phyloP scores from a whole-genome alignment of 2,888 invertebrate species.

The Carpatolechia fugitivella region DNA sequence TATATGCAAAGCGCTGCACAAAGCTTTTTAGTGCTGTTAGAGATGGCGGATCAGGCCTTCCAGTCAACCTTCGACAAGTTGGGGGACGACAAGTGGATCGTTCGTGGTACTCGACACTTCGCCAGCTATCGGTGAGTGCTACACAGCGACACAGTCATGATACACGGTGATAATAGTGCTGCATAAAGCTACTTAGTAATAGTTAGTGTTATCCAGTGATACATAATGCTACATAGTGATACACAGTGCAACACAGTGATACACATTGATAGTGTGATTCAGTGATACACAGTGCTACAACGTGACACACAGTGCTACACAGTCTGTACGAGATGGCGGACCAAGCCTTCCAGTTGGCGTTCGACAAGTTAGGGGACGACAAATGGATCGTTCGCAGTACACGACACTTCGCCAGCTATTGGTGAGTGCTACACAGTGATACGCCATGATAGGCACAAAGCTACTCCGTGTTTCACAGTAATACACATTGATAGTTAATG shows the following conservation, averaged over 20 bases:
- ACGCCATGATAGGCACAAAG: constrained; percentile 47
- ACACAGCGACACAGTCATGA: constrained; percentile 19
- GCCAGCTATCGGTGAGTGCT: constrained; percentile 54
- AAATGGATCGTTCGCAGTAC: constrained; percentile 61
- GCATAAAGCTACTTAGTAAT: too few species aligned
- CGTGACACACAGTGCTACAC: constrained; percentile 57
- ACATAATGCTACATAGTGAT: constrained; percentile 40
- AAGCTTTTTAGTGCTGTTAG: constrained; percentile 57
- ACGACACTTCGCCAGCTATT: constrained; percentile 63
- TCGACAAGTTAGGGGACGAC: constrained; percentile 47
- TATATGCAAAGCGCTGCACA: constrained; percentile 59
- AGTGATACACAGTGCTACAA: too few species aligned
- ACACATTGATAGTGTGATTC: too few species aligned
- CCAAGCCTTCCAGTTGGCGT: constrained; percentile 62
- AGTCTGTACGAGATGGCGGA: constrained; percentile 64
- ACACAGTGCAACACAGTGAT: constrained; percentile 59
- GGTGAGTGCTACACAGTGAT: constrained; percentile 34
- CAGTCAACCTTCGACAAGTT: constrained; percentile 61
- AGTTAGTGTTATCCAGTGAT: constrained; percentile 59
- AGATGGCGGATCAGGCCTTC: constrained; percentile 58
- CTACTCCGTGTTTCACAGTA: constrained; percentile 58
- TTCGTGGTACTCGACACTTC: constrained; percentile 63
- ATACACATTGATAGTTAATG: too few species aligned
- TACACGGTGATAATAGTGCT: too few species aligned
- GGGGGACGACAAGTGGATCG: constrained; percentile 51